Conservation (phyloP, 1,140 invertebrate species). For the Catajapyx aquilonaris region DNA sequence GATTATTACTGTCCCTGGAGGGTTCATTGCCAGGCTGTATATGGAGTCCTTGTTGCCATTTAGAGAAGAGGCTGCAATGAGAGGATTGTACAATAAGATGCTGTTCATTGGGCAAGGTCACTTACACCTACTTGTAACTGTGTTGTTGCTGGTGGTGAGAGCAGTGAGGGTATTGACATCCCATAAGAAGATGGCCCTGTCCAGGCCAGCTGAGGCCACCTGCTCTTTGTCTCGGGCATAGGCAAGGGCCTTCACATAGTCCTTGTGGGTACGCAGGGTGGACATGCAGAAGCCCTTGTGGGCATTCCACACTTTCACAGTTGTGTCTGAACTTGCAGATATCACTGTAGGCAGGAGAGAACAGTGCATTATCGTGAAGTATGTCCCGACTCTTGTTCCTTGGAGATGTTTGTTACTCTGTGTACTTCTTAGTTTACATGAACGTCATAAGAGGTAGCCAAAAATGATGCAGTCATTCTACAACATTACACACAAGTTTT, state of each 20-base stretch:
- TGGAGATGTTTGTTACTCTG: not conserved
- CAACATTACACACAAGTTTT: too few species aligned
- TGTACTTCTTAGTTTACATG: too few species aligned
- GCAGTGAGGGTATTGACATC: constrained; percentile 97
- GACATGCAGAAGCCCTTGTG: constrained; percentile 99
- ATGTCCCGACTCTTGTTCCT: not conserved
- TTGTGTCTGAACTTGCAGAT: constrained; percentile 96
- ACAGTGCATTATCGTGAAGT: not conserved
- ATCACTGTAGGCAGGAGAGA: constrained; percentile 49
- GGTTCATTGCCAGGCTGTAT: constrained; percentile 97
- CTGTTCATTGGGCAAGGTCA: constrained; percentile 4
- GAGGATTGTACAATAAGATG: constrained; percentile 6
- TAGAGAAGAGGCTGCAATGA: constrained; percentile 65
- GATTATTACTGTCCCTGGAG: constrained; percentile 80
- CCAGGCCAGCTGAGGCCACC: constrained; percentile 91
- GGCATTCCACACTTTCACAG: constrained; percentile 99
- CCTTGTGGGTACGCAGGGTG: constrained; percentile 89
- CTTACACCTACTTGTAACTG: constrained; percentile 68
- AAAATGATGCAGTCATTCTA: too few species aligned
- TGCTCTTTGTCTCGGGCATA: constrained; percentile 97
- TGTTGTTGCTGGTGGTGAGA: constrained; percentile 94
- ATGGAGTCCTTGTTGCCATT: constrained; percentile 96
- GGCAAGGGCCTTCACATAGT: constrained; percentile 94
- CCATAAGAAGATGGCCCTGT: constrained; percentile 95
- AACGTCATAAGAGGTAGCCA: too few species aligned